Percentiles rank a stretch among this genome's conserved stretches.
phyloP scores from a whole-genome alignment of 2,797 vertebrate species.

The Sparidentex hasta region DNA sequence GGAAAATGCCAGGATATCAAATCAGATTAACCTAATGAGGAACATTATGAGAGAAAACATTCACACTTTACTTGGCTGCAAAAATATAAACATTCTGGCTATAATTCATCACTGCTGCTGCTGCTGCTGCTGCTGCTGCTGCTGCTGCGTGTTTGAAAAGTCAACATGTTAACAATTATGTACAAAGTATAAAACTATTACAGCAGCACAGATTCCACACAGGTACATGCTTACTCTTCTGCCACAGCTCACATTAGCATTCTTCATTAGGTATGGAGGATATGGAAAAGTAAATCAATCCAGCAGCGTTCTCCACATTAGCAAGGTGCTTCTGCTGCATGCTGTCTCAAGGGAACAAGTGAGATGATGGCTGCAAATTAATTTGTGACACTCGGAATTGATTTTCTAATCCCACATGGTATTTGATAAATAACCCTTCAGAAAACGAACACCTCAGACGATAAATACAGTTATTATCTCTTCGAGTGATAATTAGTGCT shows the following conservation, averaged over 20 bases:
- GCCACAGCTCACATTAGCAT: slow-evolving; percentile 52
- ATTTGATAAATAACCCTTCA: slow-evolving; percentile 86
- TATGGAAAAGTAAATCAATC: slow-evolving; percentile 77
- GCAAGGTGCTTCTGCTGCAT: slow-evolving; percentile 70
- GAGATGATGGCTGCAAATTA: slow-evolving; percentile 84
- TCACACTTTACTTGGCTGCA: slow-evolving; percentile 52
- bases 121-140: slow-evolving; percentile 41
- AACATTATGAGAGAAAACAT: slow-evolving; percentile 62
- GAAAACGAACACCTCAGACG: slow-evolving; percentile 80
- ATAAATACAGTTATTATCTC: slow-evolving; percentile 86
- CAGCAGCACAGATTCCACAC: slow-evolving; percentile 40
- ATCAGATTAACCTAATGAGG: slow-evolving; percentile 69
- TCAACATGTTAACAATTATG: slow-evolving; percentile 43
- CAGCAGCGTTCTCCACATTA: slow-evolving; percentile 65
- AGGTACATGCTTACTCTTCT: slow-evolving; percentile 48
- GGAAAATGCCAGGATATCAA: slow-evolving; percentile 63
- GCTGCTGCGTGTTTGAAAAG: slow-evolving; percentile 45
- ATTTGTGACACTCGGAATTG: slow-evolving; percentile 84
- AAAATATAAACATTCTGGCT: slow-evolving; percentile 51
- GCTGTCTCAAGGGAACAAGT: slow-evolving; percentile 68
- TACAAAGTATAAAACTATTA: slow-evolving; percentile 45
- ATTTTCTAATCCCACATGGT: slow-evolving; percentile 81
- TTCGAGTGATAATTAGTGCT: slow-evolving; percentile 83
- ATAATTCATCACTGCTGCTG: slow-evolving; percentile 44
- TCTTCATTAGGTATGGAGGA: slow-evolving; percentile 73